Conservation (phyloP, 1,140 invertebrate species). For the Drosophila kohkoa region DNA sequence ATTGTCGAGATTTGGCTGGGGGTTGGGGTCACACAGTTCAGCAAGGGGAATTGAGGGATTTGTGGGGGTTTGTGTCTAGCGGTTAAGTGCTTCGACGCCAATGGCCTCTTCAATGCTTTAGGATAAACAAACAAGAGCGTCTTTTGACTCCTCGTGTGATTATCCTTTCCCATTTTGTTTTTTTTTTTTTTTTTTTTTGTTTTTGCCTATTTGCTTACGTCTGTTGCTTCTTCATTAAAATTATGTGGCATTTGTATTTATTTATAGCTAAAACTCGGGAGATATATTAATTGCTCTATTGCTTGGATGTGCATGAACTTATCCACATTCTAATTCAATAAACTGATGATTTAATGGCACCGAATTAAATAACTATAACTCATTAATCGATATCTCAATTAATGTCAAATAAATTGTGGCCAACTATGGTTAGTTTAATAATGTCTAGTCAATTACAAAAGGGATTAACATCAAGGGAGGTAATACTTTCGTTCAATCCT, state of each 20-base stretch:
- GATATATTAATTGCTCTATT: slow-evolving; percentile 51
- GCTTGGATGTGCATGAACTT: slow-evolving; percentile 14
- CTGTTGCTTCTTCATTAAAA: slow-evolving; percentile 30
- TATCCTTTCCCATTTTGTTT: slow-evolving; percentile 50
- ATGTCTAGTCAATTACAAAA: slow-evolving; percentile 3
- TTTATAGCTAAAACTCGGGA: slow-evolving; percentile 17
- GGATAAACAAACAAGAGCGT: slow-evolving; percentile 48
- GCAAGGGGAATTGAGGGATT: slow-evolving; percentile 10
- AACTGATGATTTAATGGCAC: slow-evolving; percentile 17
- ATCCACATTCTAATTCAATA: slow-evolving; percentile 62
- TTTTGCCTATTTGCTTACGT: neutral
- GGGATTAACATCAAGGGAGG: neutral
- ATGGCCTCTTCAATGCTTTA: slow-evolving; percentile 46
- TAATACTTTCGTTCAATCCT: neutral
- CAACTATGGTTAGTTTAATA: slow-evolving; percentile 1
- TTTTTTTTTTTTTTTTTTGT: slow-evolving; percentile 1
- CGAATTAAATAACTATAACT: slow-evolving; percentile 34
- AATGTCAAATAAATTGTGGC: neutral
- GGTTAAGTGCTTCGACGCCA: slow-evolving; percentile 80
- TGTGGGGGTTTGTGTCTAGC: slow-evolving; percentile 56
- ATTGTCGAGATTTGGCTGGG: slow-evolving; percentile 67
- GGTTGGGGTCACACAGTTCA: slow-evolving; percentile 32
- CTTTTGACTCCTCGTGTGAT: slow-evolving; percentile 32
- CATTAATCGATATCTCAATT: slow-evolving; percentile 23
- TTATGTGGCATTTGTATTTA: slow-evolving; percentile 49